A percentile compares a stretch with the other conserved stretches of the same genome.
These are phyloP conservation scores for Acromyrmex echinatior DNA, from an alignment of 1,140 invertebrate species.

Conservation along the genomic window DNA sequence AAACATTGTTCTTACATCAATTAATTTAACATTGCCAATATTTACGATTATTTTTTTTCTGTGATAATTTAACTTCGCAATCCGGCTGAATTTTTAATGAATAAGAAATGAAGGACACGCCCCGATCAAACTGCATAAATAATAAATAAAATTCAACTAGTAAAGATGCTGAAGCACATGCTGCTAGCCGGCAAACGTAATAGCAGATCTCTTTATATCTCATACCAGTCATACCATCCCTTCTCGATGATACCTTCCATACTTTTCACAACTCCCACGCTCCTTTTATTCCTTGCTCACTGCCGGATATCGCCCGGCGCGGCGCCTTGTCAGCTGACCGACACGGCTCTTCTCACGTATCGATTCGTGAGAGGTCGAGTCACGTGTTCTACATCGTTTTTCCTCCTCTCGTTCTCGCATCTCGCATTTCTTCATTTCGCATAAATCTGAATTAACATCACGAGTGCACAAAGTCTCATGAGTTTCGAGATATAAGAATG, in stretches of 20 bases:
- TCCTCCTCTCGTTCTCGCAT: background rate
- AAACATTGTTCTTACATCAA: background rate
- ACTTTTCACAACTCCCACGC: conserved; percentile 2
- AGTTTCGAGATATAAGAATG: background rate
- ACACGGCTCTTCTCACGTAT: conserved; percentile 58
- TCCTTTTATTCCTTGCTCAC: conserved; percentile 54
- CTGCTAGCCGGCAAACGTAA: conserved; percentile 30
- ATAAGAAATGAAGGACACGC: background rate
- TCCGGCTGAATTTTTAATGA: background rate
- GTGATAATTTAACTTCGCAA: background rate
- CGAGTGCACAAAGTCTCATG: background rate
- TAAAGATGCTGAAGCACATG: background rate
- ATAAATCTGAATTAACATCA: background rate
- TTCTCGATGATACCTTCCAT: background rate
- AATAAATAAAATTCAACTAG: conserved; percentile 40
- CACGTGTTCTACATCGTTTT: conserved; percentile 57
- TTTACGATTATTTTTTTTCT: conserved; percentile 11
- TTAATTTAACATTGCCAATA: background rate
- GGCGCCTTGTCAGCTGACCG: conserved; percentile 66
- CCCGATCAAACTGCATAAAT: background rate
- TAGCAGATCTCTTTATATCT: conserved; percentile 36
- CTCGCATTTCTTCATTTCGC: conserved; percentile 21
- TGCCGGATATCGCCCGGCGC: conserved; percentile 56
- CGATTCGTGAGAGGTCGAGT: conserved; percentile 66
- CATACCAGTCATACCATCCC: conserved; percentile 10